Percentiles rank a stretch among this genome's conserved stretches.
phyloP scores from a whole-genome alignment of 2,888 invertebrate species.

The Dolichopus griseipennis region DNA sequence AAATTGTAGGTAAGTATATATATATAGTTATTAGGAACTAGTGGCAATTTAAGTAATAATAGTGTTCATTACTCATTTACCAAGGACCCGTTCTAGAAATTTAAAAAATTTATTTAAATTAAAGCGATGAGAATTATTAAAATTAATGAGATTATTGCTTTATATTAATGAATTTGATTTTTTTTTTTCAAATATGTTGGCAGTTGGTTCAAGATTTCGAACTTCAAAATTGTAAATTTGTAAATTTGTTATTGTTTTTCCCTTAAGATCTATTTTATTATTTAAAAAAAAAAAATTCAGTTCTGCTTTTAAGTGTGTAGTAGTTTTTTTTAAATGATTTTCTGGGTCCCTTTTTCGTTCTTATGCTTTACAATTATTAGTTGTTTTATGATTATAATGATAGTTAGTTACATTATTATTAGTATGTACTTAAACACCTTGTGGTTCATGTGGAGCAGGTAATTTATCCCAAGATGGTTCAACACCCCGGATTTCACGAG shows the following conservation, averaged over 20 bases:
- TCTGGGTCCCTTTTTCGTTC: not conserved
- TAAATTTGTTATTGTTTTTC: not conserved
- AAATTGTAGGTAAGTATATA: too few species aligned
- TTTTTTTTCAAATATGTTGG: too few species aligned
- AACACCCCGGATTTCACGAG: conserved; percentile 92
- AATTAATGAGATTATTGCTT: too few species aligned
- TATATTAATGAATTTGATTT: too few species aligned
- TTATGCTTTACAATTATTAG: not conserved
- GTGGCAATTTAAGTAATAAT: too few species aligned
- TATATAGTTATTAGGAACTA: too few species aligned
- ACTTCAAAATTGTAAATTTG: too few species aligned
- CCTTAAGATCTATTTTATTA: not conserved
- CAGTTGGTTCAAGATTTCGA: too few species aligned
- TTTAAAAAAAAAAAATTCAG: not conserved
- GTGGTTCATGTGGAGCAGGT: conserved; percentile 72
- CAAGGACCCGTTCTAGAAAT: too few species aligned
- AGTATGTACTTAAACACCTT: not conserved
- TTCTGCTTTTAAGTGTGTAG: not conserved
- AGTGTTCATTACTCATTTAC: too few species aligned
- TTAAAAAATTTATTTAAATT: too few species aligned
- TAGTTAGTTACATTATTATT: not conserved
- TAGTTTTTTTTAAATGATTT: not conserved
- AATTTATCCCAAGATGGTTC: conserved; percentile 88
- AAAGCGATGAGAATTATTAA: too few species aligned
- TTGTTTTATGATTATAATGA: not conserved